These are phyloP conservation scores for Acrocyrtus sp. DNA, from an alignment of 2,888 invertebrate genomes.

Conservation along the genomic window DNA sequence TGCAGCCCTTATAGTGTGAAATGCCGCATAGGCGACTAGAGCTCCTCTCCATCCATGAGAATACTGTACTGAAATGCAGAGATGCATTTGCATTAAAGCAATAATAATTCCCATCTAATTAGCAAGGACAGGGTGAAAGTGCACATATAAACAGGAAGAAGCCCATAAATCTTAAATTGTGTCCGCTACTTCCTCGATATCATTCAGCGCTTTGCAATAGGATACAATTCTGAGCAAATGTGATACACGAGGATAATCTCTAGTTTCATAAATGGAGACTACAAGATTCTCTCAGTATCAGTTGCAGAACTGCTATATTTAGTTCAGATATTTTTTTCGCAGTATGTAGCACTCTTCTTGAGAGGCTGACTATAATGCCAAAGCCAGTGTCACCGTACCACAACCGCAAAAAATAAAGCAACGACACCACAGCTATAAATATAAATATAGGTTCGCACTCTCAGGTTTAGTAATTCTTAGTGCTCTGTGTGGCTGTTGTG, in stretches of 20 bases:
- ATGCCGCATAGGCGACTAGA: too few relatives aligned
- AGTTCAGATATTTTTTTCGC: slow-evolving; percentile 6
- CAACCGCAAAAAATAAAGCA: slow-evolving; percentile 13
- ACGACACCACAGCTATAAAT: slow-evolving; percentile 37
- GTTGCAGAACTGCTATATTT: slow-evolving; percentile 8
- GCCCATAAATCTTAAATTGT: not conserved
- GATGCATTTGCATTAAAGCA: too few relatives aligned
- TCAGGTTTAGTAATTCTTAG: slow-evolving; percentile 2
- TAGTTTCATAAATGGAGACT: too few relatives aligned
- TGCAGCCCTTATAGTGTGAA: too few relatives aligned
- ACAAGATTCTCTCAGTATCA: too few relatives aligned
- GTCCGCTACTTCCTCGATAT: not conserved
- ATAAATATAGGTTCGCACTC: slow-evolving; percentile 23
- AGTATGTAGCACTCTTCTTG: too few relatives aligned
- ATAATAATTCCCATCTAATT: too few relatives aligned
- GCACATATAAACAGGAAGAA: not conserved
- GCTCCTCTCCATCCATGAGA: too few relatives aligned
- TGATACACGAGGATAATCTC: not conserved
- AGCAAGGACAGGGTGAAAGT: too few relatives aligned
- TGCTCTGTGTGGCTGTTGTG: not conserved
- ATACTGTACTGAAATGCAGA: too few relatives aligned
- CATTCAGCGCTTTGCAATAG: not conserved
- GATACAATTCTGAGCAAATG: not conserved
- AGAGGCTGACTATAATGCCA: too few relatives aligned
- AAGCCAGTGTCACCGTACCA: slow-evolving; percentile 37